These are phyloP conservation scores for Archilochus colubris DNA, from an alignment of 2,113 vertebrate species.

Conservation along the genomic window DNA sequence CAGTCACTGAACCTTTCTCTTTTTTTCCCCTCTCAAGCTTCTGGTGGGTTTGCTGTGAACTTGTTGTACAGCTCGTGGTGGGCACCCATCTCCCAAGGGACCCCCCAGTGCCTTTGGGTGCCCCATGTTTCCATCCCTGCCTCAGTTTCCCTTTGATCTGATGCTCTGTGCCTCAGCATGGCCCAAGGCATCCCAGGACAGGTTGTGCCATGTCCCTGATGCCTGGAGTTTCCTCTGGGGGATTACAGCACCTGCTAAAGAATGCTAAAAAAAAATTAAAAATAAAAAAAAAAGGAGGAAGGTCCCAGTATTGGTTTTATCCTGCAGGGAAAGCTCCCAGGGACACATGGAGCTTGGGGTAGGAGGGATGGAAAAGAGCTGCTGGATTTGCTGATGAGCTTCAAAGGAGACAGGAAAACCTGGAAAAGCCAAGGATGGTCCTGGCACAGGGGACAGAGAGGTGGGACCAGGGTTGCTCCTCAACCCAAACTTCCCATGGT, in stretches of 20 bases:
- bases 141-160: slow-evolving; percentile 11
- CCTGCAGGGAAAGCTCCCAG: neutral
- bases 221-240: neutral
- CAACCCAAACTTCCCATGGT: neutral
- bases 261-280: no score
- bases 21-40: neutral
- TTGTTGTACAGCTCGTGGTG: neutral
- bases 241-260: neutral
- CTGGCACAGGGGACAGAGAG: rapidly evolving
- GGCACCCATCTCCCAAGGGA: neutral
- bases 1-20: neutral
- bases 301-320: neutral
- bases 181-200: no score
- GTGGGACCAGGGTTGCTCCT: neutral
- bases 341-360: no score
- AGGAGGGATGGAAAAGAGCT: neutral
- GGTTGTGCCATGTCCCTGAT: neutral
- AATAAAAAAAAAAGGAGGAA: neutral
- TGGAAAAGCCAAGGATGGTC: neutral
- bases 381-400: neutral
- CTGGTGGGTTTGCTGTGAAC: neutral
- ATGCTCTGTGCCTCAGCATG: neutral
- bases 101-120: neutral
- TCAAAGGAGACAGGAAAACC: neutral
- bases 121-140: neutral